Conservation (phyloP, 2,797 vertebrate species). For the Fistularia tabacaria region DNA sequence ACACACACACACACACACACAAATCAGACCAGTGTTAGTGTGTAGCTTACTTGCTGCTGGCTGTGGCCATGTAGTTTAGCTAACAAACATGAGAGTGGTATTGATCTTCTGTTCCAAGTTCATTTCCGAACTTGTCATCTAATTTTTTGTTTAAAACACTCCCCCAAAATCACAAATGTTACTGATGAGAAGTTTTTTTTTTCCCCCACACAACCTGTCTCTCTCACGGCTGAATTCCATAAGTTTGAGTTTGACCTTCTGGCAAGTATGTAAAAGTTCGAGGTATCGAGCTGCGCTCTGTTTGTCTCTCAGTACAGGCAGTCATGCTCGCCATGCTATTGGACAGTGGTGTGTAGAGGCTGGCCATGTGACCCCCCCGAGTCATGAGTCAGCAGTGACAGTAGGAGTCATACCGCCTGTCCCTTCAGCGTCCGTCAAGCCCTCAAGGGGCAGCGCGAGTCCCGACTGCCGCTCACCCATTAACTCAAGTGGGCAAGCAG, state of each 20-base stretch:
- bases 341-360: slow-evolving; percentile 28
- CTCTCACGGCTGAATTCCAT: background rate
- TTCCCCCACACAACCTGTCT: too few relatives aligned
- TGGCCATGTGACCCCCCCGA: slow-evolving; percentile 49
- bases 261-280: slow-evolving; percentile 19
- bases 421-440: slow-evolving; percentile 29
- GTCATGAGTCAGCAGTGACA: slow-evolving; percentile 55
- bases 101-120: slow-evolving; percentile 1
- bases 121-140: too few relatives aligned
- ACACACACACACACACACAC: too few relatives aligned
- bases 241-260: slow-evolving; percentile 8
- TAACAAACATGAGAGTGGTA: background rate
- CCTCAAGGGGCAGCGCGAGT: slow-evolving; percentile 17
- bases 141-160: too few relatives aligned
- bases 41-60: background rate
- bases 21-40: too few relatives aligned
- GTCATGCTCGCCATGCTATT: slow-evolving; percentile 42
- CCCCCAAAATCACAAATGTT: background rate
- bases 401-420: slow-evolving; percentile 37
- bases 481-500: slow-evolving; percentile 16
- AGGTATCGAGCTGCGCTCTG: slow-evolving; percentile 15
- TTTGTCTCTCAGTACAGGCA: slow-evolving; percentile 13
- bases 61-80: background rate
- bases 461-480: slow-evolving; percentile 31
- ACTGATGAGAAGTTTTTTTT: background rate